phyloP scores from a whole-genome alignment of 2,113 vertebrate genomes.

The Epinephelus moara region DNA sequence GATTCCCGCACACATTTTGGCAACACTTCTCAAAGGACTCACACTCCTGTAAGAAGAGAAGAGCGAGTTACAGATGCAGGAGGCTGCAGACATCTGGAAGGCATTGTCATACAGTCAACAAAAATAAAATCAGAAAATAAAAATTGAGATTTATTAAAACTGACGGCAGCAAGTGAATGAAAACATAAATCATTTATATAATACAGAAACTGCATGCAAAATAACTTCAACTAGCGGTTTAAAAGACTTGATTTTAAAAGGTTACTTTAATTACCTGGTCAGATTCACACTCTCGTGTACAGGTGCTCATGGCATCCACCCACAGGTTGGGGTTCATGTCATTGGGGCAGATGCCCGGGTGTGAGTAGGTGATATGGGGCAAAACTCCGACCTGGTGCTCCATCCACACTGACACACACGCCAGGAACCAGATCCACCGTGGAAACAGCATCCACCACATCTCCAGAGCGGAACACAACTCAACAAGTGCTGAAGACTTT shows the following conservation, averaged over 20 bases:
- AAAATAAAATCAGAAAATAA: not conserved
- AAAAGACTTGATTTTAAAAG: not conserved
- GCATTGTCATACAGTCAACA: not conserved
- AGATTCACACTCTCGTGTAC: constrained; percentile 91
- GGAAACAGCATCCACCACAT: constrained; percentile 88
- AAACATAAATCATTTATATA: not conserved
- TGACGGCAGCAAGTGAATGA: not conserved
- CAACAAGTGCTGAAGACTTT: not conserved
- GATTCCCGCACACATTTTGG: constrained; percentile 95
- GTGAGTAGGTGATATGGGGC: constrained; percentile 88
- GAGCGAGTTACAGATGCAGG: not conserved
- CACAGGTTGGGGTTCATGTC: constrained; percentile 99
- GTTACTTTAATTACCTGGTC: constrained; percentile 90
- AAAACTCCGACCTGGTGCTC: constrained; percentile 78
- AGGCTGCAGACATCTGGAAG: not conserved
- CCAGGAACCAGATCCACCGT: constrained; percentile 86
- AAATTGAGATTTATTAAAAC: not conserved
- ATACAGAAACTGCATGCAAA: not conserved
- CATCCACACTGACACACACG: constrained; percentile 81
- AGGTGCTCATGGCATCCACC: constrained; percentile 99
- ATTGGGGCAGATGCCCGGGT: constrained; percentile 97
- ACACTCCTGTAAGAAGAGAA: constrained; percentile 87
- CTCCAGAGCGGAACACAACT: constrained; percentile 60
- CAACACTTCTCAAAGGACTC: constrained; percentile 97
- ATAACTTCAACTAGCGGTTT: not conserved